These are phyloP conservation scores for Zootermopsis nevadensis DNA, from an alignment of 2,888 invertebrate species.

Conservation along the genomic window DNA sequence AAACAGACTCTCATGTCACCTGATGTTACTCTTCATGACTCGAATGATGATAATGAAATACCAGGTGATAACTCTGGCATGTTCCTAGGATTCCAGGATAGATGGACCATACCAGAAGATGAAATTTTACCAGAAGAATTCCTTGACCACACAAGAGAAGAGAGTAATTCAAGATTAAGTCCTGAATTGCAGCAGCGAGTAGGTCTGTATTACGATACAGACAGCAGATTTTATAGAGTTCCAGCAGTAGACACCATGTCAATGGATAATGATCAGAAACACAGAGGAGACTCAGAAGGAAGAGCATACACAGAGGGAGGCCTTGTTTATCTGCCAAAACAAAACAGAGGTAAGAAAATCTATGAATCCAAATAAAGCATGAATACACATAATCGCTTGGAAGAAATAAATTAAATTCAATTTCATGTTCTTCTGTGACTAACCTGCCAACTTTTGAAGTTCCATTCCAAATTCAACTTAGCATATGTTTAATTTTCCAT, in stretches of 20 bases:
- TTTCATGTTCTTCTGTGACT: no score
- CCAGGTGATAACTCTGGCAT: constrained; percentile 14
- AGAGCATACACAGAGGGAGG: constrained; percentile 74
- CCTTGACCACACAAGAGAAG: neutral
- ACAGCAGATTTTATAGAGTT: neutral
- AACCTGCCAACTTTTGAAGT: no score
- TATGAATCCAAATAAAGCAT: no score
- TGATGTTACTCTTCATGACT: neutral
- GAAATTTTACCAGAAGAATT: constrained; percentile 21
- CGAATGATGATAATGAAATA: constrained; percentile 40
- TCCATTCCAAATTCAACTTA: no score
- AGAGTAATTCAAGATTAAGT: neutral
- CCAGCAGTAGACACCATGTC: neutral
- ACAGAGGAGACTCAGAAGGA: constrained; percentile 10
- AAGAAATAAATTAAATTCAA: neutral
- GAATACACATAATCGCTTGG: neutral
- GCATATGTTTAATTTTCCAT: no score
- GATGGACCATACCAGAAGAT: neutral
- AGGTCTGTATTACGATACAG: neutral
- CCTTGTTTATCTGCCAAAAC: constrained; percentile 65
- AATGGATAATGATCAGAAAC: neutral
- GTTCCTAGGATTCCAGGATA: neutral
- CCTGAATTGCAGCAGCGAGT: constrained; percentile 2
- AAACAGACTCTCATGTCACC: neutral
- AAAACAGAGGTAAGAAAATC: constrained; percentile 23